Base-by-base conservation (phyloP, 2,888 invertebrate genomes). In the Folsomia candida region DNA sequence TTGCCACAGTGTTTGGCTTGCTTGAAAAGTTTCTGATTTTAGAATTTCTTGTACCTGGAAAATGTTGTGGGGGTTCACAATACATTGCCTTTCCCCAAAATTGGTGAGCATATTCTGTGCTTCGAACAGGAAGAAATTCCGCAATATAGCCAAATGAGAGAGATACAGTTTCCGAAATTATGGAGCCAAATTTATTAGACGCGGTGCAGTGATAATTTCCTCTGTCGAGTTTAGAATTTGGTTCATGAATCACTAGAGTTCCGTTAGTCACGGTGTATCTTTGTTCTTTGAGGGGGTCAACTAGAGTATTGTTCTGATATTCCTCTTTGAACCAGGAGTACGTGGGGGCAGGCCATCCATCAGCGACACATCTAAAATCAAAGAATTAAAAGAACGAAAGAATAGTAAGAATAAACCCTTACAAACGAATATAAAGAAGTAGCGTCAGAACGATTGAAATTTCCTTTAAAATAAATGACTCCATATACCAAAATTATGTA, bases 11-110 rank as follows among this genome's bases (percentile, higher is more conserved):
- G n/a, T n/a, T n/a, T n/a, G n/a, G n/a, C n/a, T n/a, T n/a, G n/a
- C n/a, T 18, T 11, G 27, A 60, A 20, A n/a, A n/a, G n/a, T n/a
- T n/a, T n/a, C n/a, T n/a, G n/a, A n/a, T n/a, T n/a, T n/a, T n/a
- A n/a, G n/a, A n/a, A n/a, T 22, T 24, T 61, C 4, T 62, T 72
- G 80, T 81, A 86, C 86, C 87, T 6, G 96, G 94, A 83, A 91
- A 96, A 85, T 92, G 92, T 78, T 92, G 92, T 0, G 97, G 97
- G 18, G 96, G 93, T 85, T 95, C 94, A 84, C 95, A 96, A 78
- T 90, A 91, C 77, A 95, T 88, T 0, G 92, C 90, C 85, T 94
- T 95, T 47, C 95, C 95, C 94, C 94, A 95, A 83, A 94, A 93
- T 83, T 94, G 91, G 80, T 92, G 91, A 6, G 94, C 94, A 74